Conservation (phyloP, 92 coral and sea anemone species). For the Anthopleura xanthogrammica region DNA sequence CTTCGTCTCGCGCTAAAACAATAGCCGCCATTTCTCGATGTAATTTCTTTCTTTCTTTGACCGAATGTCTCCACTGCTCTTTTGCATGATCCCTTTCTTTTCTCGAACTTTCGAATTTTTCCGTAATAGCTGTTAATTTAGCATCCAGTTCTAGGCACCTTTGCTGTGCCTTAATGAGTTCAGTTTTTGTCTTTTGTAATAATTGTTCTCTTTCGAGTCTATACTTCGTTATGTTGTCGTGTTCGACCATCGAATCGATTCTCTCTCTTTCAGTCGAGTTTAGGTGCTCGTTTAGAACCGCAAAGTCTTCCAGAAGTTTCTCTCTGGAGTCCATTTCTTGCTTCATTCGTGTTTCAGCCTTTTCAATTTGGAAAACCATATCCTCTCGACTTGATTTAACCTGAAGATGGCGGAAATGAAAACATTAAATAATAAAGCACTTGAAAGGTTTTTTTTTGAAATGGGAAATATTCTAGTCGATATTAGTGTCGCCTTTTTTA, state of each 20-base stretch:
- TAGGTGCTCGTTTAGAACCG: constrained; percentile 60
- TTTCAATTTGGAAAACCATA: constrained; percentile 43
- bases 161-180: constrained; percentile 76
- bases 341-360: constrained; percentile 43
- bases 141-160: constrained; percentile 85
- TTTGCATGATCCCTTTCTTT: constrained; percentile 87
- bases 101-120: constrained; percentile 70
- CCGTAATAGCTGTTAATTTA: constrained; percentile 60
- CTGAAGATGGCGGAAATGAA: constrained; percentile 28
- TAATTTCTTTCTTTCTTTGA: constrained; percentile 83
- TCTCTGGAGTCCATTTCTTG: constrained; percentile 66
- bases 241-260: constrained; percentile 56
- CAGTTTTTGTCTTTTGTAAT: constrained; percentile 70
- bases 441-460: not conserved
- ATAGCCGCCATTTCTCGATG: constrained; percentile 82
- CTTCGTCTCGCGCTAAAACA: constrained; percentile 91
- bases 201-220: constrained; percentile 60
- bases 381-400: constrained; percentile 85
- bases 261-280: constrained; percentile 62
- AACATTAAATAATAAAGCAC: not conserved
- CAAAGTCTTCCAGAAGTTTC: constrained; percentile 49
- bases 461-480: no score
- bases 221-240: constrained; percentile 52
- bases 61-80: constrained; percentile 94
- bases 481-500: no score